These are phyloP conservation scores for Cheirogaleus medius DNA, from an alignment of 2,113 vertebrate genomes.

Conservation along the genomic window DNA sequence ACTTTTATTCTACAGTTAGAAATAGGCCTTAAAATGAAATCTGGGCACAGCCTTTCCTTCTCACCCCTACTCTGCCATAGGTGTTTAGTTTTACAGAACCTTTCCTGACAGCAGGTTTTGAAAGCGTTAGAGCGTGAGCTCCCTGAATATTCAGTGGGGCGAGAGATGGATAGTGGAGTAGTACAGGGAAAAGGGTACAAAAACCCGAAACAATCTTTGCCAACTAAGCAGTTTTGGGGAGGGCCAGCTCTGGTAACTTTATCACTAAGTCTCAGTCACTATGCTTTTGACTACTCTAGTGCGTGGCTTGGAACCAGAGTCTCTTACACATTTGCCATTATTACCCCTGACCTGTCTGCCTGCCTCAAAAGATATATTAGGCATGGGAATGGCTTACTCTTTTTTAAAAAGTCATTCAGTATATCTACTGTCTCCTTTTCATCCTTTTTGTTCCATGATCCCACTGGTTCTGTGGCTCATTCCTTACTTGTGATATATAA, in stretches of 20 bases:
- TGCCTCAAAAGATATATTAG: background rate
- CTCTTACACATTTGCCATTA: slow-evolving; percentile 1
- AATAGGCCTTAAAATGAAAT: slow-evolving; percentile 8
- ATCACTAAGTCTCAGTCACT: background rate
- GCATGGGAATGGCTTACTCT: background rate
- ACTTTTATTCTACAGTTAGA: slow-evolving; percentile 41
- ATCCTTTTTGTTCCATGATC: background rate
- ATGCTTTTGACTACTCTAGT: background rate
- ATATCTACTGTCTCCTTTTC: background rate
- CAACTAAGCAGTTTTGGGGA: slow-evolving; percentile 15
- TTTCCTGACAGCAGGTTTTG: background rate
- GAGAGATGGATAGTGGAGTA: background rate
- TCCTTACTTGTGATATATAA: background rate
- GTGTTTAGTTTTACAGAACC: background rate
- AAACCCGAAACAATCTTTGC: background rate
- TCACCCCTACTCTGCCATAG: background rate
- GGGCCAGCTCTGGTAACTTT: background rate
- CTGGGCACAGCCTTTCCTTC: background rate
- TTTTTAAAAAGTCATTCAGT: background rate
- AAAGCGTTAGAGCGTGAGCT: background rate
- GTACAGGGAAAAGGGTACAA: background rate
- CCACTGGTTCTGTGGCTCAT: background rate
- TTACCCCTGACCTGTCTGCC: background rate
- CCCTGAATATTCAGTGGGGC: background rate
- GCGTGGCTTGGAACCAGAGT: background rate